Evolutionary conservation across 2,797 vertebrate species (phyloP), one percentile per base, ranked within the genome.

Genomic region (Ibycter americanus): DNA sequence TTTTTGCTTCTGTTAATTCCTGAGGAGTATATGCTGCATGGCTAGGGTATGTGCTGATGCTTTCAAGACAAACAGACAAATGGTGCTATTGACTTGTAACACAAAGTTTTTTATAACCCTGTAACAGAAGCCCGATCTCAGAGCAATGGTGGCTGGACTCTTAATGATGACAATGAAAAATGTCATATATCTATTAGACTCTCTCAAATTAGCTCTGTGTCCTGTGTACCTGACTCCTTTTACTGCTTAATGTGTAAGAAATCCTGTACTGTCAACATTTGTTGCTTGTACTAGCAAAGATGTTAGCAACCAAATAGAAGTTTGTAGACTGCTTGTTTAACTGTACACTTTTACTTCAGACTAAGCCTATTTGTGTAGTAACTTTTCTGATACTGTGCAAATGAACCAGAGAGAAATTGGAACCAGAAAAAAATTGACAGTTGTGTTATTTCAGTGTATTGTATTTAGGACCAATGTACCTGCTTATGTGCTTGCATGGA

Each of bases 401-500:
- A 42, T n/a, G 66, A 93, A 80, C 46, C 54, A 90, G 83, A 81
- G 62, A 93, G 47, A 72, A 90, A 47, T 32, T 38, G 16, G 56
- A 92, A 87, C 6, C 21, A 72, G 67, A 66, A 89, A 68, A 71
- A 61, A 61, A 55, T 2, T 2, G 1, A 42, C 17, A 3, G 3
- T 92, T 96, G 65, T 90, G 62, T 82, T 73, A 65, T 83, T 83
- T 93, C 76, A 46, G 2, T 70, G 70, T 91, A 76, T 68, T 86
- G 31, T 94, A 58, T 67, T 54, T 89, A 73, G 42, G 46, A 86
- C 79, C 81, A 84, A 56, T 46, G 51, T 89, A 95, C 46, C 29
- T 88, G 78, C 67, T 94, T 84, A 15, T 94, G 66, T 89, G 42
- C 59, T 92, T 88, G 92, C 90, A 76, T 74, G 65, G 71, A 78